phyloP scores from a whole-genome alignment of 2,888 invertebrate species.

The Rhamnusium bicolor region DNA sequence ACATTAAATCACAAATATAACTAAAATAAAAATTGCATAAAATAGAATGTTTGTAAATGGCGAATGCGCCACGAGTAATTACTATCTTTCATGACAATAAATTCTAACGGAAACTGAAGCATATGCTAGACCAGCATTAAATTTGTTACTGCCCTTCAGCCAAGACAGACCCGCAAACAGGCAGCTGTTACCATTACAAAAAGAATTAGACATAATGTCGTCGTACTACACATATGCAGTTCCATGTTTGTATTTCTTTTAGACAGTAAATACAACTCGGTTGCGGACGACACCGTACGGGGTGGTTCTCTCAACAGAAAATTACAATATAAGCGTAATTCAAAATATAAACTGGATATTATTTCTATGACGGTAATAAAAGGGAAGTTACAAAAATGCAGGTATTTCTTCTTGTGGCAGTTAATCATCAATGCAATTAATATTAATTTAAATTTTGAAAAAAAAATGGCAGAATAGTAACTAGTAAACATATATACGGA shows the following conservation, averaged over 20 bases:
- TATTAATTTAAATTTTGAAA: too few species aligned
- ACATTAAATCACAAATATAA: too few species aligned
- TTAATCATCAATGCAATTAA: too few species aligned
- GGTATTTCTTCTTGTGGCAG: too few species aligned
- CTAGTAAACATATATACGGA: too few species aligned
- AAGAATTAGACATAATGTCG: not conserved
- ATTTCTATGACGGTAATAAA: too few species aligned
- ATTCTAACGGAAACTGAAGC: not conserved
- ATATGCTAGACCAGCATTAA: not conserved
- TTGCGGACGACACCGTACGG: not conserved
- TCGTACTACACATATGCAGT: not conserved
- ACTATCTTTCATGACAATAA: not conserved
- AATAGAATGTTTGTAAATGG: not conserved
- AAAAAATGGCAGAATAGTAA: too few species aligned
- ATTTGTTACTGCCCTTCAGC: conserved; percentile 1
- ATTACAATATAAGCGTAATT: too few species aligned
- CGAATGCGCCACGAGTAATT: not conserved
- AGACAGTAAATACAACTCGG: not conserved
- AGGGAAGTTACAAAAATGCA: too few species aligned
- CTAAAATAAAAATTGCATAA: not conserved
- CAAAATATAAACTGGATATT: too few species aligned
- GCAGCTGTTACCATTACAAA: not conserved
- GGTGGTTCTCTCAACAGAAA: too few species aligned
- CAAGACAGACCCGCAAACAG: not conserved
- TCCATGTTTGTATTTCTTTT: not conserved